A percentile compares a stretch with the other conserved stretches of the same genome.
Conservation (phyloP, 2,113 vertebrate species). For the Hyperoodon ampullatus region DNA sequence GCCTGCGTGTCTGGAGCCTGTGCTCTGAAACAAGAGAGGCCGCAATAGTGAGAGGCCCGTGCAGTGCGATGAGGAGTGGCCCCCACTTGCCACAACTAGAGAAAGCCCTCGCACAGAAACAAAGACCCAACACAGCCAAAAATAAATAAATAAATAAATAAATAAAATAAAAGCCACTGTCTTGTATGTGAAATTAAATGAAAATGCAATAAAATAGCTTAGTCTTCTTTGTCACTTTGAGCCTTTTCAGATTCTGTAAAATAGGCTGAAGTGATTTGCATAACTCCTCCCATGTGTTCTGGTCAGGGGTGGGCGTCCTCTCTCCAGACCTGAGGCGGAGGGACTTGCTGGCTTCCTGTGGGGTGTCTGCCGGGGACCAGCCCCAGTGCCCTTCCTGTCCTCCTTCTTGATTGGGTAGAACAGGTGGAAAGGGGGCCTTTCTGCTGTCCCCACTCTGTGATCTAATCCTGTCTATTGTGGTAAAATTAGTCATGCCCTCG, state of each 20-base stretch:
- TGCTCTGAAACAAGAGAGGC: too few species aligned
- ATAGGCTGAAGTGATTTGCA: fast-evolving
- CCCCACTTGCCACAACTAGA: too few species aligned
- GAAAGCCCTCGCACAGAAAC: too few species aligned
- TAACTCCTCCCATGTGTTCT: fast-evolving
- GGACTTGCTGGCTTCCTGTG: neutral
- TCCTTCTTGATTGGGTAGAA: neutral
- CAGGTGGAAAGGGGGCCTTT: fast-evolving
- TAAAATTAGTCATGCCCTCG: fast-evolving
- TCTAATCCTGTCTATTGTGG: neutral
- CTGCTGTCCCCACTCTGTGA: neutral
- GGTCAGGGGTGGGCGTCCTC: neutral
- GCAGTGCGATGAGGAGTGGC: too few species aligned
- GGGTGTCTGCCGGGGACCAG: neutral
- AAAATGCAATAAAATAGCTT: fast-evolving
- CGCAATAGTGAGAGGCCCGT: too few species aligned
- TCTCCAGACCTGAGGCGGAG: neutral
- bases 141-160: too few species aligned
- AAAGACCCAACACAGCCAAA: too few species aligned
- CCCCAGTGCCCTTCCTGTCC: fast-evolving
- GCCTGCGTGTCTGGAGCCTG: too few species aligned
- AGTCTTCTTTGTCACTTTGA: too few species aligned
- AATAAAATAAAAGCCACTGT: neutral
- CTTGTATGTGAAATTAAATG: fast-evolving
- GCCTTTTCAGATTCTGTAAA: neutral